Conservation (phyloP, 1,140 invertebrate genomes). For the Oedothorax gibbosus region DNA sequence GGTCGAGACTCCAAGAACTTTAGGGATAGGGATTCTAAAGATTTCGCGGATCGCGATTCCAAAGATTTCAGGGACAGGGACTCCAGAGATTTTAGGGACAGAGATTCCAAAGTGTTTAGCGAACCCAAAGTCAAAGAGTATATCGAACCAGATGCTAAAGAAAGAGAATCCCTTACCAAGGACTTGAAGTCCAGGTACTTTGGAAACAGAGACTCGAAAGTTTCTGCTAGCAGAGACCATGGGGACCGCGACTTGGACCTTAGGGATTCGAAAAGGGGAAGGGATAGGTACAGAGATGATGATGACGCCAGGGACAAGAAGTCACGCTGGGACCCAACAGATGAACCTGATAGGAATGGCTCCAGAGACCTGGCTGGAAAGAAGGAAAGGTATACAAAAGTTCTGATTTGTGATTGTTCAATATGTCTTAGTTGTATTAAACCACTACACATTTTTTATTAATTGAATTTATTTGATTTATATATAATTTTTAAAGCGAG, state of each 20-base stretch:
- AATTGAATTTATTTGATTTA: too few relatives aligned
- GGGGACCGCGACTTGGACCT: constrained; percentile 5
- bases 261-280: constrained; percentile 29
- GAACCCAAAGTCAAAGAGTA: too few relatives aligned
- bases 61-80: constrained; percentile 16
- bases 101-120: neutral
- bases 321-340: constrained; percentile 12
- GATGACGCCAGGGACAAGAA: constrained; percentile 26
- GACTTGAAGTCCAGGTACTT: too few relatives aligned
- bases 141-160: too few relatives aligned
- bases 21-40: constrained; percentile 16
- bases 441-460: too few relatives aligned
- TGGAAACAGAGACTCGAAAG: too few relatives aligned
- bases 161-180: too few relatives aligned
- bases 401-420: neutral
- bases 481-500: too few relatives aligned
- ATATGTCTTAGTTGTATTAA: too few relatives aligned
- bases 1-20: too few relatives aligned
- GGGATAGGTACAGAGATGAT: constrained; percentile 52
- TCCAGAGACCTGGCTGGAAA: constrained; percentile 35
- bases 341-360: constrained; percentile 27
- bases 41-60: neutral
- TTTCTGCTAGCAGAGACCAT: neutral
- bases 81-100: constrained; percentile 12
- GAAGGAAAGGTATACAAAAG: constrained; percentile 46